A percentile compares a stretch with the other conserved stretches of the same genome.
phyloP scores from a whole-genome alignment of 2,888 invertebrate species.

The Sesia bembeciformis region DNA sequence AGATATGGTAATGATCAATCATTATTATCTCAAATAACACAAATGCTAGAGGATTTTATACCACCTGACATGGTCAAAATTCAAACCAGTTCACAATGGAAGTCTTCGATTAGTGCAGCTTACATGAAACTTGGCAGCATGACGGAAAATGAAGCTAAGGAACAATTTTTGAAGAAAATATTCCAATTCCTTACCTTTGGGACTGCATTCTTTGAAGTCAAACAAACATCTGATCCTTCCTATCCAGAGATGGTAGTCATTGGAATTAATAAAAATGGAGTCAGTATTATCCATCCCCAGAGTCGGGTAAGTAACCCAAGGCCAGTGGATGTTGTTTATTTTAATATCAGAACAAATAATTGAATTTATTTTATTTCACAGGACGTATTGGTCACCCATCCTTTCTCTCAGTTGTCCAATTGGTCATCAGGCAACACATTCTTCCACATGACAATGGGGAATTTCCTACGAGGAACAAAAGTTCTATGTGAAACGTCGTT shows the following conservation, averaged over 20 bases:
- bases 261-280: constrained; percentile 93
- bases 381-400: constrained; percentile 88
- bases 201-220: constrained; percentile 95
- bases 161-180: constrained; percentile 83
- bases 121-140: constrained; percentile 77
- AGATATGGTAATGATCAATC: constrained; percentile 81
- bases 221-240: constrained; percentile 90
- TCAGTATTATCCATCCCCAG: constrained; percentile 90
- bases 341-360: background rate
- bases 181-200: constrained; percentile 92
- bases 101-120: constrained; percentile 77
- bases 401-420: constrained; percentile 91
- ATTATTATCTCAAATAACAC: constrained; percentile 68
- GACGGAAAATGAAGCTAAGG: constrained; percentile 83
- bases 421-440: constrained; percentile 98
- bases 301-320: constrained; percentile 78
- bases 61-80: constrained; percentile 85
- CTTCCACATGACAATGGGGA: constrained; percentile 97
- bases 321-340: background rate
- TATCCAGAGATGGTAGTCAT: constrained; percentile 90
- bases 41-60: constrained; percentile 73
- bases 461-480: constrained; percentile 91
- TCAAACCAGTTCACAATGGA: constrained; percentile 87
- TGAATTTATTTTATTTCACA: constrained; percentile 34
- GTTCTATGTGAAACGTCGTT: constrained; percentile 91